Base-by-base conservation (phyloP, 2,797 vertebrate genomes). In the Dendrocincla tyrannina region DNA sequence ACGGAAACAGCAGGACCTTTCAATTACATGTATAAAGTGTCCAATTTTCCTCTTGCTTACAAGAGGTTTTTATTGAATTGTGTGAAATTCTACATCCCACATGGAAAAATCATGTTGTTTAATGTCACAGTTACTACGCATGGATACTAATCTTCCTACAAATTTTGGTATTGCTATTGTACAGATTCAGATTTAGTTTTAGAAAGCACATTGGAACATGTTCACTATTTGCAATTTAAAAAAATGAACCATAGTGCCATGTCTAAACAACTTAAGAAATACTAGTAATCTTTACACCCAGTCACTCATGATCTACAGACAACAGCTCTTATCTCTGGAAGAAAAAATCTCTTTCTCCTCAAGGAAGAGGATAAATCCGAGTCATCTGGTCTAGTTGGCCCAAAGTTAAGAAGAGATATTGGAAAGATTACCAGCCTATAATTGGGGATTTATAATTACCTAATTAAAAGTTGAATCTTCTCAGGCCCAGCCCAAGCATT, bases 381-480 rank as follows among this genome's bases (percentile, higher is more conserved):
- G 85, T 97, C 95, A 97, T 96, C 96, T 96, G 96, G 89, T 96
- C 91, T 96, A 96, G 95, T 93, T 98, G 98, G 97, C 63, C 82
- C 85, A 97, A 95, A 92, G 85, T 95, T 98, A 98, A 98, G 96
- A 97, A 73, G 96, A 97, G 90, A 91, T 93, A 97, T 95, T 96
- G 93, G 94, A 98, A 97, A 98, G 98, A 98, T 98, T 98, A 98
- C 95, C 91, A 95, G 77, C 84, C 88, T 96, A 96, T 98, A 98
- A 98, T 98, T 98, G 98, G 97, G 98, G 98, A 98, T 98, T 98
- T 98, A 96, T 97, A 98, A 99, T 99, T 98, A 98, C 98, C 98
- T 98, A 97, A 98, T 98, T 99, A 98, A 97, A 97, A 97, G 88
- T 67, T 83, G 97, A 98, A 98, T 97, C 97, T 96, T 97, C 96